Evolutionary conservation across 2,113 vertebrate species (phyloP), one percentile per base, ranked within the genome.

Genomic region (Cynoglossus semilaevis): DNA sequence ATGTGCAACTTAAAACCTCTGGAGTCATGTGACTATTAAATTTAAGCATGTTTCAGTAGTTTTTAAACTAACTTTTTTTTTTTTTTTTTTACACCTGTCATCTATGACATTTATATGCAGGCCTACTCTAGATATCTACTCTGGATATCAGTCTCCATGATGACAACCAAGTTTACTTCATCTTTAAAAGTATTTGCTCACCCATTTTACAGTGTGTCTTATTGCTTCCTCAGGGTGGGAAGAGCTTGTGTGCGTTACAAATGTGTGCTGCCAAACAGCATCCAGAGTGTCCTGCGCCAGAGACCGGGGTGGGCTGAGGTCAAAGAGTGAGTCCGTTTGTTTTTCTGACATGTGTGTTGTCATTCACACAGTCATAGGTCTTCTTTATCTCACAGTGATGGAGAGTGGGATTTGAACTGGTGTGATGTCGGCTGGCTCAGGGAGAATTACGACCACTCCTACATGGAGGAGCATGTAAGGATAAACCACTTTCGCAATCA

Each of bases 391-490:
- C 12, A 38, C 81, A 97, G 94, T 1, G 94, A 95, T 65, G 90
- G 86, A 6, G 93, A 95, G 2, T 97, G 94, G 94, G 95, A 96
- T 76, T 95, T 97, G 58, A 91, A 94, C 82, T 96, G 95, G 95
- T 96, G 94, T 58, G 94, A 95, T 1, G 89, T 93, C 49, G 89
- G 89, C 42, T 94, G 94, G 93, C 88, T 97, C 3, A 90, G 92
- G 62, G 93, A 97, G 67, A 94, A 93, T 77, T 95, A 92, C 7
- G 93, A 94, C 77, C 92, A 93, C 61, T 89, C 79, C 0, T 95
- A 92, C 77, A 90, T 96, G 94, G 93, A 93, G 1, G 93, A 97
- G 29, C 93, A 94, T 0, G 91, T 95, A 15, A 86, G 93, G 10
- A 91, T 95, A 85, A 93, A 92, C 63, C 94, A 97, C 73, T 97